These are phyloP conservation scores for Bergia sp. DNA, from an alignment of 92 coral and sea anemone genomes.

Conservation along the genomic window DNA sequence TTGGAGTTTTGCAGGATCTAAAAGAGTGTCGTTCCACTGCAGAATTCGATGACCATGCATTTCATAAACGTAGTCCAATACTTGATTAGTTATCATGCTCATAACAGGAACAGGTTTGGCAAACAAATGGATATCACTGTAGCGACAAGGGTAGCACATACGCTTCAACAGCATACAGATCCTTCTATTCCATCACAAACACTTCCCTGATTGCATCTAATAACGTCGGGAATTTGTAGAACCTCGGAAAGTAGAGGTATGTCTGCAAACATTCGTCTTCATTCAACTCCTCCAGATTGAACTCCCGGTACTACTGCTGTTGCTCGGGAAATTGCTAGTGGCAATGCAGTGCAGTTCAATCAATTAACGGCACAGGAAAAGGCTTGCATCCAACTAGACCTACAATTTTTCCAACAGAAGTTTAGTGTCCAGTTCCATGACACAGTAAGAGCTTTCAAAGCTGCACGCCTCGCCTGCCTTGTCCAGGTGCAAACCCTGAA, in stretches of 20 bases:
- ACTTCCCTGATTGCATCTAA: conserved; percentile 10
- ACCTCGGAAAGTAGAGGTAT: conserved; percentile 1
- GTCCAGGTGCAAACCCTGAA: no score
- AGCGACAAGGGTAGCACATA: conserved; percentile 10
- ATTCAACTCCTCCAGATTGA: neutral
- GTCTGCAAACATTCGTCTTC: conserved; percentile 18
- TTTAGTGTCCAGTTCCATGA: no score
- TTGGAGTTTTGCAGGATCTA: neutral
- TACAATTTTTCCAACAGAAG: no score
- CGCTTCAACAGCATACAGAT: conserved; percentile 8
- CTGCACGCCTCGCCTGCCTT: no score
- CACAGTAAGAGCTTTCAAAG: no score
- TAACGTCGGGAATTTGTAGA: neutral
- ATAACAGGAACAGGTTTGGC: conserved; percentile 1
- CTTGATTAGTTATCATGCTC: conserved; percentile 8
- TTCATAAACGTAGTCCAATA: neutral
- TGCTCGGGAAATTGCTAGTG: no score
- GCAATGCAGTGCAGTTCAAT: no score
- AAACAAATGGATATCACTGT: conserved; percentile 5
- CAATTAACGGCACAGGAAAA: no score
- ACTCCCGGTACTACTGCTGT: neutral
- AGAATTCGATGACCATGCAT: conserved; percentile 1
- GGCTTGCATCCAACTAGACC: no score
- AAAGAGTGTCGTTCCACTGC: neutral
- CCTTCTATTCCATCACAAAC: conserved; percentile 7